Evolutionary conservation across 2,888 invertebrate species (phyloP), one percentile per base, ranked within the genome.

Genomic region (Polyommatus iphigenia): DNA sequence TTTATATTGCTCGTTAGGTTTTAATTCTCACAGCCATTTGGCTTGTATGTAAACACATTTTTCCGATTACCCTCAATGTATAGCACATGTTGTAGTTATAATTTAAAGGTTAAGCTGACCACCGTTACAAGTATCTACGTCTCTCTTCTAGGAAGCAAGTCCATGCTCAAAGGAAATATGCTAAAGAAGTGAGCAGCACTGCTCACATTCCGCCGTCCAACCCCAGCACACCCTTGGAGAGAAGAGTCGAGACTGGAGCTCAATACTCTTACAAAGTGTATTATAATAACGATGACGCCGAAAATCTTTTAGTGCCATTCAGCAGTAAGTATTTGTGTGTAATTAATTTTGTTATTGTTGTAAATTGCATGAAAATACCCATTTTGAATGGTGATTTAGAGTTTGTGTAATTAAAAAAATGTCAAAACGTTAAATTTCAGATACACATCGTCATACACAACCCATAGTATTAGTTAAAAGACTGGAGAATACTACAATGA

Each of bases 401-500:
- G n/a, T n/a, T n/a, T n/a, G n/a, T n/a, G n/a, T n/a, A n/a, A n/a
- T n/a, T n/a, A n/a, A n/a, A 50, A 10, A 59, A 59, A 20, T 10
- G 8, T 8, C 10, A 62, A 10, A 24, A 24, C 24, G 62, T 62
- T 10, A 20, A 20, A 18, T 75, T 54, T 50, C 18, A 75, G 75
- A 75, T 15, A 54, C 54, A 24, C 75, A 75, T 29, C 24, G 75
- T 24, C 75, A 75, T 50, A 75, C 54, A 75, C 75, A 54, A 29
- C 75, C 75, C 13, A 75, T 75, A 46, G 75, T 75, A 15, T 75
- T 75, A 75, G 75, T 75, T 18, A 54, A 75, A 75, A 75, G 75
- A 75, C 75, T 75, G 13, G 32, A 75, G 50, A 54, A 54, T 5
- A 75, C 54, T 15, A 29, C 50, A 3, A 50, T 32, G 18, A 54